These are phyloP conservation scores for Gobio gobio DNA, from an alignment of 2,113 vertebrate species.

Conservation along the genomic window DNA sequence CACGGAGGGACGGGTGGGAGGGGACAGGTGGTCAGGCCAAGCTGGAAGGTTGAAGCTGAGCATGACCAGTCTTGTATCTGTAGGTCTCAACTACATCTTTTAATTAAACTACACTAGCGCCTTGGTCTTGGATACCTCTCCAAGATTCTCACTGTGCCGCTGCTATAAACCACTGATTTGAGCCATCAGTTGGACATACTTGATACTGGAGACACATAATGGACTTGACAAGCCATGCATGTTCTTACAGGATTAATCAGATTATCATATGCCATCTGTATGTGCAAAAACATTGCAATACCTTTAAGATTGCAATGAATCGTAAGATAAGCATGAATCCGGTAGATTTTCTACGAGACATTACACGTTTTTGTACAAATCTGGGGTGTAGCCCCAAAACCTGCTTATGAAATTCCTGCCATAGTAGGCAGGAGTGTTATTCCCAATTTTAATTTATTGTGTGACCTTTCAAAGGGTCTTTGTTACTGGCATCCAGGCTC, in stretches of 20 bases:
- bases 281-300: background rate
- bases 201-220: background rate
- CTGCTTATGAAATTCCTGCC: background rate
- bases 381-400: background rate
- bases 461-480: conserved; percentile 10
- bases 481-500: background rate
- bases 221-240: conserved; percentile 26
- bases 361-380: background rate
- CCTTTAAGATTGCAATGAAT: background rate
- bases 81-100: conserved; percentile 19
- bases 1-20: conserved; percentile 72
- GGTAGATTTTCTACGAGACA: background rate
- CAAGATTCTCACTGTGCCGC: background rate
- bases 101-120: conserved; percentile 14
- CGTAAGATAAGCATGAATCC: background rate
- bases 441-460: conserved; percentile 4
- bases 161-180: background rate
- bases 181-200: background rate
- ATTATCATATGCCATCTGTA: conserved; percentile 16
- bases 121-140: background rate
- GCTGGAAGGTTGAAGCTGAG: conserved; percentile 55
- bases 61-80: conserved; percentile 23
- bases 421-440: background rate
- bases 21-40: conserved; percentile 74
- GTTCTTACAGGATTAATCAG: conserved; percentile 12